Evolutionary conservation across 1,140 invertebrate genomes (phyloP).

Genomic region (Zaprionus ornatus): DNA sequence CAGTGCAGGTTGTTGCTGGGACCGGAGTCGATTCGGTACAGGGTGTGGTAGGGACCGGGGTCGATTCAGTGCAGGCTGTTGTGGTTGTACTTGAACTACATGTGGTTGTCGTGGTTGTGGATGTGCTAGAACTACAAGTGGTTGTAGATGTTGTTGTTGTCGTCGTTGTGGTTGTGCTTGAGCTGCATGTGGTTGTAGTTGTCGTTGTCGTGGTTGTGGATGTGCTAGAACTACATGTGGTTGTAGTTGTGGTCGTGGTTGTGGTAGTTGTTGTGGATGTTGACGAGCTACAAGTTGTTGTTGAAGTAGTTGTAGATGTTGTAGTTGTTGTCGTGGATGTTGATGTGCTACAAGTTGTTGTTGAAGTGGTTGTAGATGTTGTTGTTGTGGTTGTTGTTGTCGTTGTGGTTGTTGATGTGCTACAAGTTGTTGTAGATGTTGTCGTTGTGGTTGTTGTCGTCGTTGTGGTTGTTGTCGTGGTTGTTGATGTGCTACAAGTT

Average conservation of each 20-base stretch:
- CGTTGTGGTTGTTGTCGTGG: constrained; percentile 3
- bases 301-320: constrained; percentile 6
- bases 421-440: constrained; percentile 12
- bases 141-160: constrained; percentile 4
- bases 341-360: constrained; percentile 5
- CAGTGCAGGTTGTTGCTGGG: background rate
- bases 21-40: background rate
- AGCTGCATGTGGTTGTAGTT: background rate
- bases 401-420: constrained; percentile 14
- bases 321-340: background rate
- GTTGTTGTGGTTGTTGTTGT: constrained; percentile 3
- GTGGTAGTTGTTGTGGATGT: constrained; percentile 13
- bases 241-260: constrained; percentile 23
- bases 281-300: background rate
- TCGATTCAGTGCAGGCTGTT: too few relatives aligned
- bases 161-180: background rate
- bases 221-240: background rate
- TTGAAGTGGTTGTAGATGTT: background rate
- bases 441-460: background rate
- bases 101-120: background rate
- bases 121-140: background rate
- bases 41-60: background rate
- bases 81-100: too few relatives aligned
- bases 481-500: constrained; percentile 1
- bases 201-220: background rate